Base-by-base conservation (phyloP, 92 coral and sea anemone genomes). In the Porites lobata region DNA sequence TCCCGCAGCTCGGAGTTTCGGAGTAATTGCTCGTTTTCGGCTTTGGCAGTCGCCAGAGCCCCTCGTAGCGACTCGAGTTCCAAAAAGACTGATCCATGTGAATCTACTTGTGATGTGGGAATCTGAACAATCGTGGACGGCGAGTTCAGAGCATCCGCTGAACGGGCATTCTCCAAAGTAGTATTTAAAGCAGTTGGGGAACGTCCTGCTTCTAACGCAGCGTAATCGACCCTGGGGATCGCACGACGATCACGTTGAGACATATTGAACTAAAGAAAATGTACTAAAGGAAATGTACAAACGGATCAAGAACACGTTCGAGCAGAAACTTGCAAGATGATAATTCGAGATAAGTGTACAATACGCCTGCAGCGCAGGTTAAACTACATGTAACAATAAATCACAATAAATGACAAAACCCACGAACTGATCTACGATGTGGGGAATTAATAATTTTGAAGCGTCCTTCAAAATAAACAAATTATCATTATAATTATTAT, bases 191-290 rank as follows among this genome's bases (percentile, higher is more conserved):
- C 18, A n/a, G 3, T 13, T 18, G 24, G 24, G 6, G 29, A 65
- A 65, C 24, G 69, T n/a, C 69, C 69, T n/a, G 29, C 24, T n/a
- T 65, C 32, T 20, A 65, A 65, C 9, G 32, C 10, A n/a, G 69
- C 43, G 21, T 65, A n/a, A 65, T 65, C 69, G n/a, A 65, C 69
- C n/a, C 20, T 7, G n/a, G 24, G 69, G 29, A 65, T 65, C 29
- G 24, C 69, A 4, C n/a, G 69, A 65, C 8, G 93, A 90, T 62
- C 69, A 85, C 50, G 96, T 53, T 53, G 58, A 53, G 9, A 53
- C 58, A 53, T 11, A 3, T 53, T 29, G 32, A 29, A 29, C 32
- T 29, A 29, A n/a, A n/a, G n/a, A n/a, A n/a, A n/a, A n/a, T n/a
- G n/a, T n/a, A n/a, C n/a, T n/a, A n/a, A 29, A 29, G 32, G 32